Conservation (phyloP, 2,888 invertebrate genomes). For the Rhagium mordax region DNA sequence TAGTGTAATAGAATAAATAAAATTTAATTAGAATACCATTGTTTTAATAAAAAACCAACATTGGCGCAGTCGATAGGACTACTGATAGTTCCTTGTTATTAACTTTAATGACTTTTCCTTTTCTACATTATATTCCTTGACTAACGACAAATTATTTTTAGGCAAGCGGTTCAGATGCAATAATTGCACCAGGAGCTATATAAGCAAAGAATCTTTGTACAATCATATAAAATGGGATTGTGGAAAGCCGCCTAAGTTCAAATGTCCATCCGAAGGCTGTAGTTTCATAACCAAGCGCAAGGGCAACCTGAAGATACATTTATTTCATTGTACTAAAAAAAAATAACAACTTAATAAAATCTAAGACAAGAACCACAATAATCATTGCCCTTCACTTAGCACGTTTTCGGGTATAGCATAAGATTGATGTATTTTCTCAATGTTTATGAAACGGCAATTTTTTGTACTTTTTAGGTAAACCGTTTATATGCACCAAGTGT, state of each 20-base stretch:
- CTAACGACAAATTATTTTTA: neutral
- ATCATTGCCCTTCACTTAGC: no score
- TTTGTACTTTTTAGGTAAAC: constrained; percentile 4
- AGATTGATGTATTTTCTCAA: no score
- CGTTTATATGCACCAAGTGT: constrained; percentile 7
- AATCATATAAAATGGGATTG: constrained; percentile 69
- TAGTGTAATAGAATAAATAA: neutral
- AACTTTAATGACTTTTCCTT: no score
- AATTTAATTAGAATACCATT: neutral
- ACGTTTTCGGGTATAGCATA: no score
- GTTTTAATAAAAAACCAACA: neutral
- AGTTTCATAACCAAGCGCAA: constrained; percentile 24
- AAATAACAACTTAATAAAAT: no score
- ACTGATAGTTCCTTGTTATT: no score
- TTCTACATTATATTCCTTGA: no score
- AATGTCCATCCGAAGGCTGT: constrained; percentile 36
- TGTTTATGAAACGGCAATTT: no score
- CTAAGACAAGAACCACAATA: no score
- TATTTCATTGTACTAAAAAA: neutral
- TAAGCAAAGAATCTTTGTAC: constrained; percentile 64
- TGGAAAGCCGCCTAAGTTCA: constrained; percentile 68
- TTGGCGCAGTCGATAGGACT: no score
- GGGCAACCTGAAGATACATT: constrained; percentile 67
- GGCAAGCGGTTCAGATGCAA: neutral
- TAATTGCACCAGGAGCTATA: constrained; percentile 77